Evolutionary conservation across 2,797 vertebrate species (phyloP).

Genomic region (Acipenser ruthenus): DNA sequence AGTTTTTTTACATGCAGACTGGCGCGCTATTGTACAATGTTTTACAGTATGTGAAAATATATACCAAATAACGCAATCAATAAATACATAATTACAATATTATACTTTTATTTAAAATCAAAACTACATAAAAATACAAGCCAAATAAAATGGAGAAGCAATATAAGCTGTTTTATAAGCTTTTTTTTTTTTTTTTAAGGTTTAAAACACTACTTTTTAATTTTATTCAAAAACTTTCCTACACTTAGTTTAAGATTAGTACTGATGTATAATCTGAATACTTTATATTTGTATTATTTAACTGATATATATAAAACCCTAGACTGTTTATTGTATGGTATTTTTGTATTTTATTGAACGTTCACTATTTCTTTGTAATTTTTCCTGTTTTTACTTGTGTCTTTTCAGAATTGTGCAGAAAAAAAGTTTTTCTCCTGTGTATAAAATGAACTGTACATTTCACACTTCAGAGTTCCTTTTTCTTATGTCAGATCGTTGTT

Average conservation of each 20-base stretch:
- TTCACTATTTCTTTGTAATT: background rate
- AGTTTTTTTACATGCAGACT: too few species aligned
- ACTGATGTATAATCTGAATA: slow-evolving; percentile 44
- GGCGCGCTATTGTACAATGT: too few species aligned
- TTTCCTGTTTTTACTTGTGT: background rate
- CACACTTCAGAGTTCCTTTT: too few species aligned
- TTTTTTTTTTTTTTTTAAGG: slow-evolving; percentile 42
- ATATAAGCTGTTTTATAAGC: slow-evolving; percentile 24
- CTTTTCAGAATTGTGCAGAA: background rate
- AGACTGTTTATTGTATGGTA: background rate
- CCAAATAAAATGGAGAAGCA: slow-evolving; percentile 25
- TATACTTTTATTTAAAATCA: slow-evolving; percentile 14
- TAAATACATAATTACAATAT: slow-evolving; percentile 26
- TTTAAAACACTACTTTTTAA: slow-evolving; percentile 25
- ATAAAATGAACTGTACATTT: background rate
- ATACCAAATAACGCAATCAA: background rate
- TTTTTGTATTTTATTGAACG: background rate
- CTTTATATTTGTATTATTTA: slow-evolving; percentile 55
- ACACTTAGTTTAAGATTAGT: slow-evolving; percentile 40
- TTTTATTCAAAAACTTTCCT: slow-evolving; percentile 39
- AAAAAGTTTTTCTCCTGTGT: background rate
- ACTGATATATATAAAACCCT: slow-evolving; percentile 20
- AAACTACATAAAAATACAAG: slow-evolving; percentile 2
- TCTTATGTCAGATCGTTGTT: too few species aligned
- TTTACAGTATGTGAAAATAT: background rate